Base-by-base conservation (phyloP, 2,888 invertebrate genomes). In the Chrysotoxum bicinctum region DNA sequence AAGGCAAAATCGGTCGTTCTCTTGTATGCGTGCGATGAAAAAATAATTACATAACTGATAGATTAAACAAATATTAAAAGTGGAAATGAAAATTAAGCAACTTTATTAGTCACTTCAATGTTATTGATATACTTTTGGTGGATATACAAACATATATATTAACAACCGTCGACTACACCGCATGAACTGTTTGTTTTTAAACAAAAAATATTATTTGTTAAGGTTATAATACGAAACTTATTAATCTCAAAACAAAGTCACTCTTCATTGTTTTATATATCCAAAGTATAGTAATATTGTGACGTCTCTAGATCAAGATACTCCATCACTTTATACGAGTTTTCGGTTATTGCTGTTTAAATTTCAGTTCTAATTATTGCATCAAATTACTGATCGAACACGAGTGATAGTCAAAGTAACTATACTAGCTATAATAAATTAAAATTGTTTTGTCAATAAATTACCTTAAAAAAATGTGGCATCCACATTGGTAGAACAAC, bases 401-500 rank as follows among this genome's bases (percentile, higher is more conserved):
- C 6, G 1, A 50, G 26, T 30, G 19, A 75, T 3, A 14, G 21
- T 16, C 45, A 21, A 40, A 35, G 12, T 23, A 30, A n/a, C 8
- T 8, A 2, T 7, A 2, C 37, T 6, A 32, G 6, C 3, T 7
- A 40, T 1, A 40, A 14, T 2, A 16, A 35, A 62, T 16, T 7
- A 16, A 10, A 60, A 21, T 12, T 12, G 14, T 23, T 5, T 32
- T 32, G 2, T 14, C 5, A 10, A 16, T 16, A 21, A 88, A 89
- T 89, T 92, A 96, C 98, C 93, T 97, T 98, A 92, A 99, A 99
- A 93, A 98, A 99, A 90, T 99, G 98, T 1, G 99, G 99, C 96
- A 99, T 98, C 94, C 97, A 95, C 95, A 99, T 96, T 3, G 99
- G 99, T 89, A 99, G 93, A 45, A 99, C 98, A 9, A 99, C 98